phyloP scores from a whole-genome alignment of 2,888 invertebrate genomes.

The Scaptodrosophila latifasciaeformis region DNA sequence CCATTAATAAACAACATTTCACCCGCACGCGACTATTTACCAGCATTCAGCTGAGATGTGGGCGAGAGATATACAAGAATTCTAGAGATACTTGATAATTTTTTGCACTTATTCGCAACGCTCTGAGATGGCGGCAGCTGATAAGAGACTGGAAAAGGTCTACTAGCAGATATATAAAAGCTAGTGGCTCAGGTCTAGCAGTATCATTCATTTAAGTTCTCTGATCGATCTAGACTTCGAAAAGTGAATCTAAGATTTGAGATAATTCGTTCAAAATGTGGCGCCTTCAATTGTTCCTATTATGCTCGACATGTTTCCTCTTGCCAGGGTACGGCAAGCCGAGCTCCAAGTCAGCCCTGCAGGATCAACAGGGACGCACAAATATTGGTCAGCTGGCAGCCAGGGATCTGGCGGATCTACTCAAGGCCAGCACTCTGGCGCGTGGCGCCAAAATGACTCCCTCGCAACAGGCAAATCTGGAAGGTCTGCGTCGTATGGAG shows the following conservation, averaged over 20 bases:
- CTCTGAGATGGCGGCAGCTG: too few species aligned
- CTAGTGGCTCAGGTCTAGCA: slow-evolving; percentile 2
- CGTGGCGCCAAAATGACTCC: slow-evolving; percentile 27
- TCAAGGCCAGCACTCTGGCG: slow-evolving; percentile 53
- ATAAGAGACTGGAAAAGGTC: too few species aligned
- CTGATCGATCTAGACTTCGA: neutral
- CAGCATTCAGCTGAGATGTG: neutral
- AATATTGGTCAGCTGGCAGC: slow-evolving; percentile 46
- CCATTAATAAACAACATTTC: too few species aligned
- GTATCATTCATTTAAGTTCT: slow-evolving; percentile 32
- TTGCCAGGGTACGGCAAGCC: slow-evolving; percentile 52
- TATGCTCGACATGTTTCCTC: slow-evolving; percentile 54
- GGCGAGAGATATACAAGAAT: neutral
- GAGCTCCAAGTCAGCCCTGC: slow-evolving; percentile 5
- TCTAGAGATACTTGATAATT: too few species aligned
- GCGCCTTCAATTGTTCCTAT: slow-evolving; percentile 53
- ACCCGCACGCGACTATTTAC: neutral
- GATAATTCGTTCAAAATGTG: slow-evolving; percentile 33
- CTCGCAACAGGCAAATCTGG: slow-evolving; percentile 35
- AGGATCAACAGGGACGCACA: neutral
- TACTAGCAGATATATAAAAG: slow-evolving; percentile 39
- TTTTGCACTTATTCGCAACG: slow-evolving; percentile 21
- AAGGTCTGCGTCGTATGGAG: slow-evolving; percentile 25
- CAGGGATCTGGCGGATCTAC: slow-evolving; percentile 54
- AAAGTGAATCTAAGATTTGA: neutral